Conservation (phyloP, 1,140 invertebrate species). For the Aphelinus certus region DNA sequence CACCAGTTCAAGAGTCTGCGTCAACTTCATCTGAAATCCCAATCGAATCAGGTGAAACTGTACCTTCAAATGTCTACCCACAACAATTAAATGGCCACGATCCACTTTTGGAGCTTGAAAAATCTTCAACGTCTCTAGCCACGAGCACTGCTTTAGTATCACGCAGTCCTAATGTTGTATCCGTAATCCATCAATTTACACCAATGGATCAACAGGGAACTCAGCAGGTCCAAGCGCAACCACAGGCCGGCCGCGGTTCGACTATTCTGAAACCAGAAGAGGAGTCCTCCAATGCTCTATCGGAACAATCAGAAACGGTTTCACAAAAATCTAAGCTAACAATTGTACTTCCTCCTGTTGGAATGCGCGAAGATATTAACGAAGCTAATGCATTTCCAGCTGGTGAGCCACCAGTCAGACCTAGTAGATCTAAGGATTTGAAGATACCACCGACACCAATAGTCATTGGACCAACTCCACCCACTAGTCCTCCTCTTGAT, state of each 20-base stretch:
- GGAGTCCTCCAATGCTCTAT: too few species aligned
- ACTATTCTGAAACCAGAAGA: too few species aligned
- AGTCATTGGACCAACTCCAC: conserved; percentile 54
- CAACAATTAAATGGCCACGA: conserved; percentile 4
- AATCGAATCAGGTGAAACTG: conserved; percentile 24
- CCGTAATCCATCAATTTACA: not conserved
- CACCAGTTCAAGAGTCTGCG: conserved; percentile 59
- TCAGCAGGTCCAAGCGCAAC: not conserved
- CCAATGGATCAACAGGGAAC: not conserved
- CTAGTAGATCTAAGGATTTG: conserved; percentile 43
- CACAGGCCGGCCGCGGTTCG: not conserved
- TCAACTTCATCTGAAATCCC: conserved; percentile 60
- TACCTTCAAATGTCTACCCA: not conserved
- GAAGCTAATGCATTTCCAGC: not conserved
- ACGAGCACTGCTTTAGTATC: not conserved
- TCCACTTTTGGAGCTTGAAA: not conserved
- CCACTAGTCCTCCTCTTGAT: conserved; percentile 51
- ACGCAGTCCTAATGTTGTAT: not conserved
- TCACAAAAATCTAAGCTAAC: conserved; percentile 6
- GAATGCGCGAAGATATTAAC: not conserved
- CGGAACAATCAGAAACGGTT: not conserved
- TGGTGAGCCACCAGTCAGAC: conserved; percentile 19
- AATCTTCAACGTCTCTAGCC: not conserved
- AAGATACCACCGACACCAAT: conserved; percentile 53
- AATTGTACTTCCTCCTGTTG: not conserved